Evolutionary conservation across 2,888 invertebrate genomes (phyloP).

Genomic region (Pomacea canaliculata): DNA sequence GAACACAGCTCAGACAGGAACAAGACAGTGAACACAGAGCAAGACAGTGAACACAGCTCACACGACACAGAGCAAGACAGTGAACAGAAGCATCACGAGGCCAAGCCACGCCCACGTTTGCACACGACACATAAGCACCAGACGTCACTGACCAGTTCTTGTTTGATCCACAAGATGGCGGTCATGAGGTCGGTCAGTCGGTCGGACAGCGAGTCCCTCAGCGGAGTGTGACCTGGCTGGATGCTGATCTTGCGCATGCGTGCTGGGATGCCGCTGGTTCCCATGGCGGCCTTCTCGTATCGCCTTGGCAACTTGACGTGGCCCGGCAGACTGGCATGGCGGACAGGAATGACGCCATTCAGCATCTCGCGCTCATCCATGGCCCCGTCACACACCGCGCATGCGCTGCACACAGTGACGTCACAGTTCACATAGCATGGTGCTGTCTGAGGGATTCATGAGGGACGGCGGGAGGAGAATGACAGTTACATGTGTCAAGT

Average conservation of each 20-base stretch:
- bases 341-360: conserved; percentile 48
- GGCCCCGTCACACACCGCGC: neutral
- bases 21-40: neutral
- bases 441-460: too few relatives aligned
- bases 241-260: conserved; percentile 35
- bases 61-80: neutral
- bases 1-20: neutral
- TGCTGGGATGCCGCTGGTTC: conserved; percentile 35
- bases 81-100: neutral
- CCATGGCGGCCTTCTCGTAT: conserved; percentile 42
- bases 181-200: conserved; percentile 50
- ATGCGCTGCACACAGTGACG: conserved; percentile 9
- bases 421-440: too few relatives aligned
- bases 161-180: conserved; percentile 57
- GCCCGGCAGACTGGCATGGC: conserved; percentile 51
- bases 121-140: neutral
- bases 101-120: neutral
- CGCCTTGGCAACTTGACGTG: conserved; percentile 51
- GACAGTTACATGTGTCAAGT: too few relatives aligned
- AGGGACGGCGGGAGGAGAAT: too few relatives aligned
- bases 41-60: neutral
- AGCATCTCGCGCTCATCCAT: conserved; percentile 43
- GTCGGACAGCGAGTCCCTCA: conserved; percentile 37
- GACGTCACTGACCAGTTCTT: conserved; percentile 49
- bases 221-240: conserved; percentile 25